Evolutionary conservation across 2,797 vertebrate genomes (phyloP), one percentile per base, ranked within the genome.

Genomic region (Catostomus latipinnis): DNA sequence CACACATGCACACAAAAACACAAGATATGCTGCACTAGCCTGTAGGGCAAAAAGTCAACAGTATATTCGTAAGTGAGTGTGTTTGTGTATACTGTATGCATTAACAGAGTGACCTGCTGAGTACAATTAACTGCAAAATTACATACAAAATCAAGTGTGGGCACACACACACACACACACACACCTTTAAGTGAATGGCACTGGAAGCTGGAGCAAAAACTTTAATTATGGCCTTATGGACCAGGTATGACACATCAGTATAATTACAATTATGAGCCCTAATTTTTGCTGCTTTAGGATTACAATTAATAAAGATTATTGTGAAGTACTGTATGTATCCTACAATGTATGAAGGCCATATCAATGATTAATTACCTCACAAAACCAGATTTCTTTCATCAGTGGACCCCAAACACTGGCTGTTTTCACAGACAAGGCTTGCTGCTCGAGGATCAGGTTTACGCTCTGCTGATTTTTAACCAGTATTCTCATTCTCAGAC

Each of bases 111-210:
- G 74, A 76, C 65, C 74, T 76, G 54, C 65, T 3, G 74, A 58
- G 58, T 46, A 48, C 68, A 71, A 63, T 71, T 71, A 78, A 63
- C 52, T 63, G 8, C 5, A 46, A 78, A 62, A 71, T 70, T 11
- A 16, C 49, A 71, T 48, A 53, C 48, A 77, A 66, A 77, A 77
- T 50, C 65, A 10, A 52, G 14, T 76, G 56, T 62, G 68, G 62
- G 68, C 81, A 81, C 81, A 74, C 83, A 82, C 76, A 82, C 74
- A 77, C 71, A 70, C 73, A 74, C 70, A 74, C 84, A 68, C 75
- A 78, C 67, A 43, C 73, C 72, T 94, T 94, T 90, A 88, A 89
- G 86, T 88, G 88, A 82, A 92, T 94, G 95, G 92, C 93, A 93
- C 84, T 85, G 91, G 90, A 91, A 90, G 90, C 22, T 88, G 91